phyloP scores from a whole-genome alignment of 2,113 vertebrate genomes.

The Fulmarus glacialis region DNA sequence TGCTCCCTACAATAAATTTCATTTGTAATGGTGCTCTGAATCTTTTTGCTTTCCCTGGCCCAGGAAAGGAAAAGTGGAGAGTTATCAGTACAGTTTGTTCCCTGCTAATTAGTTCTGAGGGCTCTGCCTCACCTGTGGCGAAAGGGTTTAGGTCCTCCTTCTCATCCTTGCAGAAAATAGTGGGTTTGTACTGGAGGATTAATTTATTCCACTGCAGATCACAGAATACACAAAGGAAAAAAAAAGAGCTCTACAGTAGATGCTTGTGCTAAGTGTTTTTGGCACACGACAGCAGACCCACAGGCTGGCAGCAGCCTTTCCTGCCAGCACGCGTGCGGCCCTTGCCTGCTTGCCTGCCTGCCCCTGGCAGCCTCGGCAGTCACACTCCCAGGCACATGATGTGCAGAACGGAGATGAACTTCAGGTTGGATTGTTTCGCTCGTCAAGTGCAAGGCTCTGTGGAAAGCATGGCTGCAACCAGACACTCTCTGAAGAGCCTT shows the following conservation, averaged over 20 bases:
- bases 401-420: neutral
- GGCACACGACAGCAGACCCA: neutral
- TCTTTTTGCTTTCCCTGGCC: neutral
- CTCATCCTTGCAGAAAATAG: neutral
- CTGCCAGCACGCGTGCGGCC: accelerated
- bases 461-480: neutral
- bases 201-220: neutral
- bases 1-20: neutral
- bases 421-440: neutral
- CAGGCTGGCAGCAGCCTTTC: neutral
- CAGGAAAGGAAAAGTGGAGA: neutral
- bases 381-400: neutral
- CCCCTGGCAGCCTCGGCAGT: neutral
- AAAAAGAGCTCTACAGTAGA: neutral
- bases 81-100: neutral
- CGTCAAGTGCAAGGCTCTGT: neutral
- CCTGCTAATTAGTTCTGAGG: neutral
- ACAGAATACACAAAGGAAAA: neutral
- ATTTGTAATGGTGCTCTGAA: neutral
- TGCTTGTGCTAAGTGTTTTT: neutral
- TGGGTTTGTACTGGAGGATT: neutral
- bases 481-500: neutral
- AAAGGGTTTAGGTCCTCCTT: neutral
- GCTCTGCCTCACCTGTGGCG: neutral
- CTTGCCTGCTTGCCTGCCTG: neutral